Base-by-base conservation (phyloP, 2,113 vertebrate species). In the Dendropsophus ebraccatus region DNA sequence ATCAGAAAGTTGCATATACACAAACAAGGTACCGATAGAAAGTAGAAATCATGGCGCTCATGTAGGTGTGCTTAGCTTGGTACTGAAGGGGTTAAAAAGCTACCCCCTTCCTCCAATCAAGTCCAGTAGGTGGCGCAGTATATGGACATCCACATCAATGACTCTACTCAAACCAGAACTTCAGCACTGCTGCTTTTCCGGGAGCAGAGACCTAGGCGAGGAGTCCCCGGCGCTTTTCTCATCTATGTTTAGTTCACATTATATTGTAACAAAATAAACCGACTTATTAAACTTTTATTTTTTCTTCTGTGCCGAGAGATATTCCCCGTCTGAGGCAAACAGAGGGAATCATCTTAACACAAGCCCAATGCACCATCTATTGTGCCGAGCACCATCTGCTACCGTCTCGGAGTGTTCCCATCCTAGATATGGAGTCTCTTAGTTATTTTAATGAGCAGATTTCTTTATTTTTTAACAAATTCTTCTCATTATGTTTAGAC, bases 361-460 rank as follows among this genome's bases (percentile, higher is more conserved):
- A 41, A 81, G 10, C 37, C 83, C 41, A 23, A 14, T 47, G 23
- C 69, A 74, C 52, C 14, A 6, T 74, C 76, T 81, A 70, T 80
- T 74, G 49, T 81, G 52, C 65, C 21, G 25, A 73, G 30, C 62
- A 62, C 85, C 85, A 87, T 87, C 77, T 87, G 84, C 65, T 81
- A 0, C 49, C 21, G 52, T 37, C 60, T 50, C 5, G 73, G 74
- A 23, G 47, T n/a, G 5, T 80, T 80, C 8, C 76, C 49, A 78
- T 23, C 80, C 37, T 10, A 72, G 37, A 72, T 11, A 81, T 74
- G 25, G 14, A 50, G 77, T 30, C 32, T 67, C 35, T 74, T 45
- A 73, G 35, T 62, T 60, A 74, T 81, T 87, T 81, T 87, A 87
- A 87, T 87, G 78, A 87, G 56, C 72, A 49, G 52, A 30, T 62